Percentiles rank a stretch among this genome's conserved stretches.
Conservation (phyloP, 2,888 invertebrate genomes). For the Tyria jacobaeae region DNA sequence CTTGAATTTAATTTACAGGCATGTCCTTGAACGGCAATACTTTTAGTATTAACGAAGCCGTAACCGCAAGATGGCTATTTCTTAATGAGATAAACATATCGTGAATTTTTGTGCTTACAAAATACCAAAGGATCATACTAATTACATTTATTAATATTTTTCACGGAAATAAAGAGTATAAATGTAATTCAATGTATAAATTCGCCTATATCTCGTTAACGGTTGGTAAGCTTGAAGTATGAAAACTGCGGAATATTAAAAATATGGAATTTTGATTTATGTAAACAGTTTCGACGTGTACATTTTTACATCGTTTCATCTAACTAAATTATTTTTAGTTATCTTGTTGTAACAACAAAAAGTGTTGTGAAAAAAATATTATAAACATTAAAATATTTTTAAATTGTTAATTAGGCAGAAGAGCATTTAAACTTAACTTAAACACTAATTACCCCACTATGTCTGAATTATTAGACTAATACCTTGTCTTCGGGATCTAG, state of each 20-base stretch:
- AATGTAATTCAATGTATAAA: constrained; percentile 46
- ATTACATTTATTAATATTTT: constrained; percentile 26
- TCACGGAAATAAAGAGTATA: constrained; percentile 51
- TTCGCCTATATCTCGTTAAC: constrained; percentile 59
- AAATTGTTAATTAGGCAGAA: not conserved
- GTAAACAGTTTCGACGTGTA: constrained; percentile 14
- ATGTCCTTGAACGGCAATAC: not conserved
- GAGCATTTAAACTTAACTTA: not conserved
- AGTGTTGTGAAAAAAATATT: not conserved
- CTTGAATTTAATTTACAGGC: not conserved
- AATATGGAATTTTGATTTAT: constrained; percentile 39
- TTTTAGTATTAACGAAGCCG: not conserved
- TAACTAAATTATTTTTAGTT: constrained; percentile 12
- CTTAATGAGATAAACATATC: not conserved
- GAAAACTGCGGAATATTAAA: constrained; percentile 22
- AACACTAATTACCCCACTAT: not conserved
- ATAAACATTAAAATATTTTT: not conserved
- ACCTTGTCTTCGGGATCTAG: not conserved
- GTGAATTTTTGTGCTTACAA: constrained; percentile 8
- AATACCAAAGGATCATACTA: constrained; percentile 9
- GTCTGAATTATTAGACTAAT: not conserved
- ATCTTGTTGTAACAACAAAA: not conserved
- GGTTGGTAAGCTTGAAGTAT: constrained; percentile 39
- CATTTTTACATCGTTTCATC: constrained; percentile 16
- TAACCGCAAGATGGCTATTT: constrained; percentile 4